Conservation (phyloP, 2,888 invertebrate genomes). For the Cremastinae sp. region DNA sequence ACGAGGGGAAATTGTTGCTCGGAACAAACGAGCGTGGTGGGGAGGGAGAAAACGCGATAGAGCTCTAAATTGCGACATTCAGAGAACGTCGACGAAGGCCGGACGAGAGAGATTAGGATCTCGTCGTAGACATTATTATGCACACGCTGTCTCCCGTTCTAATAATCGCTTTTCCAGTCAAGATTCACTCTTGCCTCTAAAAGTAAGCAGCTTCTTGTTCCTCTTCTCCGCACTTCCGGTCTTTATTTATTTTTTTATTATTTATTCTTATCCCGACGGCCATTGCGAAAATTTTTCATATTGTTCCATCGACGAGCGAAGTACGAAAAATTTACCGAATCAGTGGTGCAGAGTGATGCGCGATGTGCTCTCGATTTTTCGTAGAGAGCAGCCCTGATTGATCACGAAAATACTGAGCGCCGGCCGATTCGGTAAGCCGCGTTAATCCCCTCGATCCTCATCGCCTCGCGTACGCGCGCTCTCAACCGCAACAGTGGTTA, state of each 20-base stretch:
- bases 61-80: slow-evolving; percentile 73
- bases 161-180: slow-evolving; percentile 52
- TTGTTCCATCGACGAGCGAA: too few relatives aligned
- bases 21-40: too few relatives aligned
- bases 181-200: slow-evolving; percentile 32
- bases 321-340: too few relatives aligned
- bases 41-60: slow-evolving; percentile 55
- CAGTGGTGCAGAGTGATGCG: too few relatives aligned
- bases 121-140: slow-evolving; percentile 67
- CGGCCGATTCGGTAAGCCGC: too few relatives aligned
- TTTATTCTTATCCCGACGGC: too few relatives aligned
- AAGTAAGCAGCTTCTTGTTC: slow-evolving; percentile 13
- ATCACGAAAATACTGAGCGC: too few relatives aligned
- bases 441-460: too few relatives aligned
- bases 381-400: too few relatives aligned
- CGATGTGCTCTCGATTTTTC: too few relatives aligned
- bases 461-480: slow-evolving; percentile 24
- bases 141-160: slow-evolving; percentile 58
- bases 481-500: slow-evolving; percentile 31
- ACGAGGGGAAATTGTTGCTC: slow-evolving; percentile 66
- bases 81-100: slow-evolving; percentile 75
- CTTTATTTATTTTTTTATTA: neutral
- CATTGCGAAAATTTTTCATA: too few relatives aligned
- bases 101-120: slow-evolving; percentile 76
- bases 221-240: slow-evolving; percentile 33